Base-by-base conservation (phyloP, 2,888 invertebrate genomes). In the Eupeodes latifasciatus region DNA sequence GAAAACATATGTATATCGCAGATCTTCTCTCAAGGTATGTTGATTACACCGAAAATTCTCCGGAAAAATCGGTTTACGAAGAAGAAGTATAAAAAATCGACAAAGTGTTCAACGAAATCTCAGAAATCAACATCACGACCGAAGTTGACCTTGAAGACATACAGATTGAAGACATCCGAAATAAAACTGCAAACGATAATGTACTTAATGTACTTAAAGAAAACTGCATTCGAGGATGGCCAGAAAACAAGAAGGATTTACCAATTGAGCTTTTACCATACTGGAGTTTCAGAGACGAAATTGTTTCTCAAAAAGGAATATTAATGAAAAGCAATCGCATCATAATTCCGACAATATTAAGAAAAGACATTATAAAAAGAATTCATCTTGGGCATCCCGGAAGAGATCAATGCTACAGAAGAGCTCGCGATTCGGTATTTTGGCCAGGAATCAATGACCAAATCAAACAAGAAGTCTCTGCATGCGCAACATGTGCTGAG, bases 1-100 rank as follows among this genome's bases (percentile, higher is more conserved):
- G 72, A 36, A 59, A 72, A 49, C 40, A 27, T 5, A 72, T 72
- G 72, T 72, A 59, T 5, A 59, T 72, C 3, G 72, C 72, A 53
- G 72, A 66, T 57, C 27, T 57, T 12, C 11, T 57, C 27, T 57
- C 57, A 57, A 57, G 57, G 27, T 57, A 57, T 57, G 57, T 57
- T 10, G 57, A 57, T 57, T 57, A 27, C 12, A 57, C 0, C 12
- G 57, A 57, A 57, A 57, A 57, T 12, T 57, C 57, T 27, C 27
- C 27, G 1, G 27, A 27, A 27, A 27, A 27, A 27, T 27, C 27
- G 27, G 27, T 27, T 27, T 57, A 27, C 57, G 57, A 57, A 57
- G 57, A 57, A 57, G 57, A 57, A 57, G 27, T 57, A 1, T 57
- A 27, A 34, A 12, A 57, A 5, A 57, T 57, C 14, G 27, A 57